Conservation (phyloP, 64 coral and sea anemone species). For the Pachyseris speciosa region DNA sequence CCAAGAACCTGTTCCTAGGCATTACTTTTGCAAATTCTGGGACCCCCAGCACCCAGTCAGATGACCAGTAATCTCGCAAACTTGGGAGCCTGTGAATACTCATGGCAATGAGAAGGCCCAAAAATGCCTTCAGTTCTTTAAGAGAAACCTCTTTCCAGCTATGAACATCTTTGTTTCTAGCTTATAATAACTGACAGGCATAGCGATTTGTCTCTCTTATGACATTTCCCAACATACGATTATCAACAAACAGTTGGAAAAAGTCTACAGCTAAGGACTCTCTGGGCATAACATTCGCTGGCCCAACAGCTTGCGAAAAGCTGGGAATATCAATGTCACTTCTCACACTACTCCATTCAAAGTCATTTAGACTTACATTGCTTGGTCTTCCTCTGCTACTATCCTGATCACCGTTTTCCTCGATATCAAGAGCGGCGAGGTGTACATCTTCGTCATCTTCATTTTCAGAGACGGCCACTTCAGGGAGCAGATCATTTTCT, state of each 20-base stretch:
- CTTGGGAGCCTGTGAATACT: background rate
- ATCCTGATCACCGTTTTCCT: slow-evolving; percentile 25
- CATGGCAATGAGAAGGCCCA: slow-evolving; percentile 47
- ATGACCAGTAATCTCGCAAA: slow-evolving; percentile 51
- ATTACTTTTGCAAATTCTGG: slow-evolving; percentile 41
- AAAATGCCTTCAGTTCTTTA: slow-evolving; percentile 11
- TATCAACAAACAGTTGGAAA: slow-evolving; percentile 5
- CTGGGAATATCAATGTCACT: background rate
- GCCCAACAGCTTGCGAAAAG: slow-evolving; percentile 13
- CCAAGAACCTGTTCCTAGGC: slow-evolving; percentile 17
- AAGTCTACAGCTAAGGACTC: slow-evolving; percentile 29
- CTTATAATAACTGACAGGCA: slow-evolving; percentile 10
- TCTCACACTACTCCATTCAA: slow-evolving; percentile 12
- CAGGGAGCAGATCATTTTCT: background rate
- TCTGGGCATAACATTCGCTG: slow-evolving; percentile 19
- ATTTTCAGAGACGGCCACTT: background rate
- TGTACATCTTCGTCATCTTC: slow-evolving; percentile 36
- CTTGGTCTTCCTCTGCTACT: background rate
- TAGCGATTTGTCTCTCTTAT: slow-evolving; percentile 33
- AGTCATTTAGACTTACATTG: background rate
- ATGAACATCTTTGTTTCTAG: slow-evolving; percentile 21
- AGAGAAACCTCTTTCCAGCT: slow-evolving; percentile 12
- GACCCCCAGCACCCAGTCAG: slow-evolving; percentile 52
- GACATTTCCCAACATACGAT: background rate
- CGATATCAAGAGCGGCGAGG: slow-evolving; percentile 17